These are phyloP conservation scores for Podiceps cristatus DNA, from an alignment of 2,113 vertebrate genomes.

Conservation along the genomic window DNA sequence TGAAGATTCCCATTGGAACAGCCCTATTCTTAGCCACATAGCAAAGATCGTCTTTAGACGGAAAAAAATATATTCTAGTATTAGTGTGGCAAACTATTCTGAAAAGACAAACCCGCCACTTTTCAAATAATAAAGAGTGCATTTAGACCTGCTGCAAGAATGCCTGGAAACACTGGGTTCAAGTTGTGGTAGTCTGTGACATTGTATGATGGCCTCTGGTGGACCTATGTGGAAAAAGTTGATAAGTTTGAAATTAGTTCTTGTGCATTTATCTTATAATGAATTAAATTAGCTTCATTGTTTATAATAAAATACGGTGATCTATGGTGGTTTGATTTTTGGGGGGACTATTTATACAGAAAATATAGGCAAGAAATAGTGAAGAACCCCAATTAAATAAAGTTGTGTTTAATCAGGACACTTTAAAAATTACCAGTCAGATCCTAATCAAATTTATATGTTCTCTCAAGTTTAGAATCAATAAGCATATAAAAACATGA, in stretches of 20 bases:
- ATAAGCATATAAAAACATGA: background rate
- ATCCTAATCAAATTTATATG: background rate
- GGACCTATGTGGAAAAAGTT: background rate
- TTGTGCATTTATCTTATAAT: background rate
- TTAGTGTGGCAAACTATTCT: background rate
- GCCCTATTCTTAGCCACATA: background rate
- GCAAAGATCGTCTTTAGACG: background rate
- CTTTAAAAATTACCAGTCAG: background rate
- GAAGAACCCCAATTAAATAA: background rate
- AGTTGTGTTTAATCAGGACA: background rate
- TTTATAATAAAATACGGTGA: background rate
- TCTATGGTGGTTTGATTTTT: background rate
- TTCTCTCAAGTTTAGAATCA: background rate
- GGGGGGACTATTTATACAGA: rapidly evolving
- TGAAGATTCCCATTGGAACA: background rate
- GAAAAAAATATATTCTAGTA: background rate
- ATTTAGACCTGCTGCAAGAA: background rate
- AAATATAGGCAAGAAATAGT: background rate
- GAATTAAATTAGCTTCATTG: background rate
- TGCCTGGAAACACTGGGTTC: background rate
- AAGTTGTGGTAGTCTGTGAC: background rate
- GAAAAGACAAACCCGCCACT: background rate
- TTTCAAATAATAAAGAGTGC: background rate
- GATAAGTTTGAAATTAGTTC: background rate
- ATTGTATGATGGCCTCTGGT: rapidly evolving